Evolutionary conservation across 2,113 vertebrate species (phyloP).

Genomic region (Sebastes fasciatus): DNA sequence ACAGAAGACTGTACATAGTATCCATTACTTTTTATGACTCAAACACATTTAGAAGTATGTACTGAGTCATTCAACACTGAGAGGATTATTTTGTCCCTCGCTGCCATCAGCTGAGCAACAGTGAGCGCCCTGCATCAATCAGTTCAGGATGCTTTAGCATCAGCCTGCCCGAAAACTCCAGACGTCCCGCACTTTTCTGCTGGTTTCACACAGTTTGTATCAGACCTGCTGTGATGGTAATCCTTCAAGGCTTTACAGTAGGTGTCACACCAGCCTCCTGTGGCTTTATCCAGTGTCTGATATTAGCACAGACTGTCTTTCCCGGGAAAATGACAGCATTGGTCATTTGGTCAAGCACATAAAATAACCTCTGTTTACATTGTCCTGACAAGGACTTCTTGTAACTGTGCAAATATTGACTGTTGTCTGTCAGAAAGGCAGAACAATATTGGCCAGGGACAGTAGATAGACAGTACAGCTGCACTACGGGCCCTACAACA

Average conservation of each 20-base stretch:
- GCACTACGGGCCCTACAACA: background rate
- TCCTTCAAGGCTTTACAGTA: constrained; percentile 29
- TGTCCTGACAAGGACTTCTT: background rate
- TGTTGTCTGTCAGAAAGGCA: background rate
- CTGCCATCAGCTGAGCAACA: constrained; percentile 45
- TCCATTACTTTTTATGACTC: constrained; percentile 72
- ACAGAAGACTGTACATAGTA: constrained; percentile 52
- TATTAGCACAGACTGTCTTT: constrained; percentile 9
- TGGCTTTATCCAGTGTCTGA: constrained; percentile 3
- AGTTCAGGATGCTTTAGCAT: constrained; percentile 60
- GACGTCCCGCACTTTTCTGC: constrained; percentile 37
- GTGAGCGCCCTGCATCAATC: constrained; percentile 57
- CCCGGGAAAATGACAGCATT: background rate
- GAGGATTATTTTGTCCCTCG: constrained; percentile 64
- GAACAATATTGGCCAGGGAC: background rate
- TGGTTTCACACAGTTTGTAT: constrained; percentile 37
- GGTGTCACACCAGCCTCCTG: constrained; percentile 9
- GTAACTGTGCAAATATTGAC: background rate
- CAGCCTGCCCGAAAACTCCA: constrained; percentile 39
- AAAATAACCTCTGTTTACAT: background rate
- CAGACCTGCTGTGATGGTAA: constrained; percentile 29
- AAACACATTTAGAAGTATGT: constrained; percentile 66
- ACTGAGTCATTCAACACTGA: constrained; percentile 69
- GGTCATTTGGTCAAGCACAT: constrained; percentile 11
- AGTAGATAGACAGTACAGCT: background rate